Conservation (phyloP, 2,113 vertebrate genomes). For the Mesitornis unicolor region DNA sequence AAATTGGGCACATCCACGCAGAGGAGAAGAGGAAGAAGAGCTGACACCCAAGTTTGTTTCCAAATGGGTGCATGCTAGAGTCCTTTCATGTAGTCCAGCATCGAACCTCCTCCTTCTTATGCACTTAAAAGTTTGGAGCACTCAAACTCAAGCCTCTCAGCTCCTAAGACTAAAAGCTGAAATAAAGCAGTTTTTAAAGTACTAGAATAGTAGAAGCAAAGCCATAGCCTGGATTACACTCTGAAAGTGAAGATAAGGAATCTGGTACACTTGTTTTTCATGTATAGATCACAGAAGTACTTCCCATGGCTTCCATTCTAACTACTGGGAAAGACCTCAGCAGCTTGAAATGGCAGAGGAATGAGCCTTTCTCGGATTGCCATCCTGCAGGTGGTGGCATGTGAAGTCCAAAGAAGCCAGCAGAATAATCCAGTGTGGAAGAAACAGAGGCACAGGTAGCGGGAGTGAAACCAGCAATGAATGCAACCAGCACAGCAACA, state of each 20-base stretch:
- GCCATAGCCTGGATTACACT: neutral
- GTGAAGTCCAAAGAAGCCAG: neutral
- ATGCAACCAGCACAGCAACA: neutral
- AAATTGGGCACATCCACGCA: neutral
- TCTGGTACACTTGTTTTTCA: neutral
- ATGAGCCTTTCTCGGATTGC: neutral
- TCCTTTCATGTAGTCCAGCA: neutral
- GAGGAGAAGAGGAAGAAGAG: neutral
- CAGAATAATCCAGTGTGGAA: neutral
- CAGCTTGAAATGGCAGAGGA: neutral
- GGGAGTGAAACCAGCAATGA: neutral
- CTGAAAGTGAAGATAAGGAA: neutral
- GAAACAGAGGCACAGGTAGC: neutral
- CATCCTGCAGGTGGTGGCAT: neutral
- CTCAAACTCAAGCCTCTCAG: neutral
- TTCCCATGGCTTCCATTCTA: neutral
- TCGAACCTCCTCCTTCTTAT: neutral
- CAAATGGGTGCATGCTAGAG: neutral
- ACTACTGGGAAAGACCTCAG: neutral
- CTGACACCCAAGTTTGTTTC: neutral
- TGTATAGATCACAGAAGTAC: neutral
- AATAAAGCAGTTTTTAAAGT: neutral
- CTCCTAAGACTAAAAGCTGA: neutral
- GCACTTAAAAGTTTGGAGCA: accelerated
- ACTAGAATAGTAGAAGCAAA: neutral